A percentile compares a stretch with the other conserved stretches of the same genome.
phyloP scores from a whole-genome alignment of 2,888 invertebrate genomes.

The Mellilla xanthometata region DNA sequence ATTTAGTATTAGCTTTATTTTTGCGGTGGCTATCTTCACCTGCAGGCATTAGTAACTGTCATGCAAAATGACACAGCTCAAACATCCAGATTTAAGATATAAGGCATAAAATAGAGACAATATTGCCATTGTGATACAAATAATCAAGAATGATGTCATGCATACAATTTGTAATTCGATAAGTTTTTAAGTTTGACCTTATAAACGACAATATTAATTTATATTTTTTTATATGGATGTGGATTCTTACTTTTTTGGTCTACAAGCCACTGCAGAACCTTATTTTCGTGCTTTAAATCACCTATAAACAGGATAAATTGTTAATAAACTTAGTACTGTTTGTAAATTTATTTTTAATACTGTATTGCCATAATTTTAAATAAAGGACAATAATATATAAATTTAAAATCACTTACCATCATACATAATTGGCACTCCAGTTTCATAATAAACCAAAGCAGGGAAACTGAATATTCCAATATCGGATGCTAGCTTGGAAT shows the following conservation, averaged over 20 bases:
- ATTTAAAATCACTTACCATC: conserved; percentile 87
- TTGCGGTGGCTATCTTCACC: conserved; percentile 81
- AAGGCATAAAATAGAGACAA: conserved; percentile 65
- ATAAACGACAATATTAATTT: conserved; percentile 25
- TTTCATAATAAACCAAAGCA: conserved; percentile 95
- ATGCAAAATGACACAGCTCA: conserved; percentile 83
- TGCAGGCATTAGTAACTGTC: conserved; percentile 84
- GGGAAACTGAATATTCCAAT: conserved; percentile 96
- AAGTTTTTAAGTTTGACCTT: conserved; percentile 45
- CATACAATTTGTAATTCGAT: conserved; percentile 62
- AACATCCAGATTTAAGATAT: conserved; percentile 78
- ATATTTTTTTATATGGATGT: conserved; percentile 71
- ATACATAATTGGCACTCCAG: conserved; percentile 96
- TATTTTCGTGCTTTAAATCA: conserved; percentile 96
- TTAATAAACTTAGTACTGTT: conserved; percentile 34
- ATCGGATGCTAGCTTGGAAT: conserved; percentile 93
- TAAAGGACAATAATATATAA: neutral
- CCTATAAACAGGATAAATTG: conserved; percentile 85
- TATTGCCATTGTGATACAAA: conserved; percentile 35
- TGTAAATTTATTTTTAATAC: conserved; percentile 3
- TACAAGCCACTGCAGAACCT: conserved; percentile 97
- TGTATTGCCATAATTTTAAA: neutral
- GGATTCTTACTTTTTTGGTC: conserved; percentile 97
- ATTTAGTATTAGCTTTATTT: conserved; percentile 72
- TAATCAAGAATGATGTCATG: conserved; percentile 79